These are phyloP conservation scores for Cetoscarus ocellatus DNA, from an alignment of 2,797 vertebrate species.

Conservation along the genomic window DNA sequence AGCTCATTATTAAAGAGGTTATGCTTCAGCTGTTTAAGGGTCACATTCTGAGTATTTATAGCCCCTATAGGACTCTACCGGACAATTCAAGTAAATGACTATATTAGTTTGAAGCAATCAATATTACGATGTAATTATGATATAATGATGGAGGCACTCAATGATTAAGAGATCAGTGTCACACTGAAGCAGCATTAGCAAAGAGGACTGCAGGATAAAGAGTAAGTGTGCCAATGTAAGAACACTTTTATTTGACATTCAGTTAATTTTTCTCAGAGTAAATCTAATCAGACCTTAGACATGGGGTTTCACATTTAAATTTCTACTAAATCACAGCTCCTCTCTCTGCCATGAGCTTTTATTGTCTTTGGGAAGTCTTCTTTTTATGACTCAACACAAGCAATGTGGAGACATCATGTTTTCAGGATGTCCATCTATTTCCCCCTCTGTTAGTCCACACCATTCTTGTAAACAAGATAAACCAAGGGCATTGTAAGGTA, in stretches of 20 bases:
- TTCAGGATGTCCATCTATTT: too few relatives aligned
- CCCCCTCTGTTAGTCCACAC: too few relatives aligned
- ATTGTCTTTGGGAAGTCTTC: too few relatives aligned
- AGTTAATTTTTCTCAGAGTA: not conserved
- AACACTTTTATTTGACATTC: not conserved
- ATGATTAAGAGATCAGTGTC: not conserved
- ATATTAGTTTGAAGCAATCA: conserved; percentile 5
- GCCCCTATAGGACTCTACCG: not conserved
- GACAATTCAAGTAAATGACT: conserved; percentile 4
- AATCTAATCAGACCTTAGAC: not conserved
- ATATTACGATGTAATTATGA: conserved; percentile 10
- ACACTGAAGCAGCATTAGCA: not conserved
- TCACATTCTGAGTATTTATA: conserved; percentile 11
- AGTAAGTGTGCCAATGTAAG: not conserved
- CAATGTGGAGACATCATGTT: too few relatives aligned
- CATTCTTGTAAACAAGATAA: too few relatives aligned
- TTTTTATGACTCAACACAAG: too few relatives aligned
- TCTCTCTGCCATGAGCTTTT: too few relatives aligned
- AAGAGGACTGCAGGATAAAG: not conserved
- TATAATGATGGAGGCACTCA: not conserved
- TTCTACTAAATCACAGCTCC: not conserved
- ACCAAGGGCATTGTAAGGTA: too few relatives aligned
- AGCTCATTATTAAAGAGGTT: not conserved
- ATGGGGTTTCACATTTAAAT: not conserved
- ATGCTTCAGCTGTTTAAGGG: not conserved